phyloP scores from a whole-genome alignment of 2,888 invertebrate genomes.

The Monopis laevigella region DNA sequence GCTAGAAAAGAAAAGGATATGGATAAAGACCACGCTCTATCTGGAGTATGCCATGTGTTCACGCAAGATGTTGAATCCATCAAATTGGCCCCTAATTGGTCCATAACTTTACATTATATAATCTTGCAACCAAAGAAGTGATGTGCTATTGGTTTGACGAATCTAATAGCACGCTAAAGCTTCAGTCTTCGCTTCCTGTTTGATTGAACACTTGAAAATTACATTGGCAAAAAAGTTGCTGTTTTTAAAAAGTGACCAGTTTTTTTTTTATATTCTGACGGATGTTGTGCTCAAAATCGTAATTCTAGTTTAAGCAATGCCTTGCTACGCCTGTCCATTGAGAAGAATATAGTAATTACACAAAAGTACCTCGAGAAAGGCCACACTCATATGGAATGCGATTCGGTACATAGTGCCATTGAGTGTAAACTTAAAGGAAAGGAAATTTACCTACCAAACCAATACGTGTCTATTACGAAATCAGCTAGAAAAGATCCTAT shows the following conservation, averaged over 20 bases:
- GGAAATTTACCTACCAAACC: conserved; percentile 21
- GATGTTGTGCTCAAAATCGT: conserved; percentile 11
- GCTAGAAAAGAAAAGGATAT: conserved; percentile 21
- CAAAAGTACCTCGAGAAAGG: conserved; percentile 15
- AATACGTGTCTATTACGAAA: conserved; percentile 20
- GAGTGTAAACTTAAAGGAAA: conserved; percentile 24
- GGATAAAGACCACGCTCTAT: conserved; percentile 17
- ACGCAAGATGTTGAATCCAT: conserved; percentile 22
- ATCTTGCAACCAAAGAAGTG: conserved; percentile 19
- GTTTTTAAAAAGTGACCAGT: no score
- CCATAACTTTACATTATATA: conserved; percentile 20
- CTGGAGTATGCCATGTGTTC: conserved; percentile 12
- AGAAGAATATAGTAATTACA: conserved; percentile 11
- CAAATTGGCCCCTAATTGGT: conserved; percentile 22
- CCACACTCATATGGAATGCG: conserved; percentile 18
- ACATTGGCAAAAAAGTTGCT: conserved; percentile 1
- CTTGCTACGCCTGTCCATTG: conserved; percentile 7
- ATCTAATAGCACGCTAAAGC: conserved; percentile 11
- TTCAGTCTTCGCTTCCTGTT: conserved; percentile 17
- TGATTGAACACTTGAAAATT: conserved; percentile 7
- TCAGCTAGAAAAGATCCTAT: conserved; percentile 16
- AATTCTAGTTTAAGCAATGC: conserved; percentile 11
- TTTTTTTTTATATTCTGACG: conserved; percentile 9
- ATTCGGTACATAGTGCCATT: conserved; percentile 27
- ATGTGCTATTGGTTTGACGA: conserved; percentile 20